Conservation (phyloP, 2,888 invertebrate genomes). For the Phorcus lineatus region DNA sequence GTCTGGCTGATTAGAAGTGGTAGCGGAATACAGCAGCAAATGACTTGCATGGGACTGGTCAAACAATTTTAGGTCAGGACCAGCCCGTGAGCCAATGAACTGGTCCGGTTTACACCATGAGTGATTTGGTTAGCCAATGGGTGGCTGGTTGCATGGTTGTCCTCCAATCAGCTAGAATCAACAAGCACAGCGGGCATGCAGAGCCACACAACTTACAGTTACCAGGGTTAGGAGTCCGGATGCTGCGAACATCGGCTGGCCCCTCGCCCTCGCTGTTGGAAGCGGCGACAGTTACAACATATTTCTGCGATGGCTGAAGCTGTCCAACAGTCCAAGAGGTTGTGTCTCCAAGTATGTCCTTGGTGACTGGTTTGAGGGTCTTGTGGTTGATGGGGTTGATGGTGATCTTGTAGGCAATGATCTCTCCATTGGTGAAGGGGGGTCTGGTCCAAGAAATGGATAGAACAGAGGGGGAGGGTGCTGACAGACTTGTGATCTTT, state of each 20-base stretch:
- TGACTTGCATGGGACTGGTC: not conserved
- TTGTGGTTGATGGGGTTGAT: constrained; percentile 78
- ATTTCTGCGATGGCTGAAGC: constrained; percentile 54
- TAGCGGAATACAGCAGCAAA: not conserved
- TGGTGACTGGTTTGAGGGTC: constrained; percentile 40
- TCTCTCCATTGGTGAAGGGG: constrained; percentile 89
- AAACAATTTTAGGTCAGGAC: not conserved
- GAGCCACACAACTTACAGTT: constrained; percentile 50
- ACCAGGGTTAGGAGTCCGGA: constrained; percentile 62
- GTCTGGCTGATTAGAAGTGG: constrained; percentile 10
- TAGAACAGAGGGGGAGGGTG: constrained; percentile 85
- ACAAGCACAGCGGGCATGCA: constrained; percentile 29
- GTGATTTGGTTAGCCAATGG: constrained; percentile 10
- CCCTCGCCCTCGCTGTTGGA: constrained; percentile 65
- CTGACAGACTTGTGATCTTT: constrained; percentile 81
- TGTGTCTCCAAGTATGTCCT: constrained; percentile 54
- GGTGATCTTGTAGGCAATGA: constrained; percentile 88
- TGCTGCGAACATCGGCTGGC: constrained; percentile 47
- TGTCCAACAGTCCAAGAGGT: constrained; percentile 65
- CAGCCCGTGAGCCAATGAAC: not conserved
- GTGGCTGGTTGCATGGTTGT: constrained; percentile 19
- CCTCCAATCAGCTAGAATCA: constrained; percentile 14
- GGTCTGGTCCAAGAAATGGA: constrained; percentile 93
- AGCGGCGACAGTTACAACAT: constrained; percentile 58
- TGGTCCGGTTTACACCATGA: not conserved